Conservation (phyloP, 1,140 invertebrate species). For the Asobara japonica region DNA sequence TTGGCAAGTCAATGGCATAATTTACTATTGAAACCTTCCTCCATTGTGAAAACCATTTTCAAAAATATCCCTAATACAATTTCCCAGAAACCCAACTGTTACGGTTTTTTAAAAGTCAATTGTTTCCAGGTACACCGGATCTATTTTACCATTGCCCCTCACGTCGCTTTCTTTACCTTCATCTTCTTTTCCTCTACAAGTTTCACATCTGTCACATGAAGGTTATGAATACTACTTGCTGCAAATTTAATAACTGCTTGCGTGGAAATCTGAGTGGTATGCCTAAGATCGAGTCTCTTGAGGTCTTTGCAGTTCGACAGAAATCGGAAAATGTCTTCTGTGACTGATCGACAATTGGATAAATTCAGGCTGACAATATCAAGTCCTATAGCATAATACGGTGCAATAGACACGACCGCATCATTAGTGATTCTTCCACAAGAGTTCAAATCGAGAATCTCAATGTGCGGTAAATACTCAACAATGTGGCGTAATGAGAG, state of each 20-base stretch:
- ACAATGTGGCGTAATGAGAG: conserved; percentile 83
- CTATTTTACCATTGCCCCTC: not conserved
- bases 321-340: conserved; percentile 83
- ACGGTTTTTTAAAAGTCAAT: not conserved
- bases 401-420: conserved; percentile 81
- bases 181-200: conserved; percentile 70
- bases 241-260: conserved; percentile 84
- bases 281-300: conserved; percentile 76
- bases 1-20: no score
- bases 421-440: conserved; percentile 89
- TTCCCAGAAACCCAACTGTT: not conserved
- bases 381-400: conserved; percentile 70
- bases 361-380: conserved; percentile 76
- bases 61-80: not conserved
- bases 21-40: no score
- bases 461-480: conserved; percentile 79
- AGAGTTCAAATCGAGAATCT: conserved; percentile 82
- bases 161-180: conserved; percentile 40
- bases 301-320: conserved; percentile 75
- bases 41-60: not conserved
- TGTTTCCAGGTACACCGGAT: not conserved
- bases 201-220: conserved; percentile 80
- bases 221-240: conserved; percentile 77
- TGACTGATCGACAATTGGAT: conserved; percentile 83
- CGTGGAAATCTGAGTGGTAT: conserved; percentile 79